Evolutionary conservation across 2,888 invertebrate species (phyloP).

Genomic region (Chrysolina americana): DNA sequence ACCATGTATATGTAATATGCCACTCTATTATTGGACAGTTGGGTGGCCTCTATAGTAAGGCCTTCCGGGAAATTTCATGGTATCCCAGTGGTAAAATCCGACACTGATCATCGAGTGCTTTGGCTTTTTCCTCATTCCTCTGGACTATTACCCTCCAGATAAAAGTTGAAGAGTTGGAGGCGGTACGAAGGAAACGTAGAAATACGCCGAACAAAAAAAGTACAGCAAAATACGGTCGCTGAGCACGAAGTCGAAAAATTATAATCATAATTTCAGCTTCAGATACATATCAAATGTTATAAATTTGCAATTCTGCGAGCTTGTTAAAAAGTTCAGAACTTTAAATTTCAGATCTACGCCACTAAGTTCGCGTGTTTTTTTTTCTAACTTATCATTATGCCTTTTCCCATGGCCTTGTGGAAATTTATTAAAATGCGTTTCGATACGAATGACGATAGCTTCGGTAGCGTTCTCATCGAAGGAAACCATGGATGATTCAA

Average conservation of each 20-base stretch:
- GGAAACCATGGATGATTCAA: constrained; percentile 53
- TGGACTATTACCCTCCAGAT: not conserved
- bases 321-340: constrained; percentile 59
- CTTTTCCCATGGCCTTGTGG: constrained; percentile 61
- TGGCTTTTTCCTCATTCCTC: not conserved
- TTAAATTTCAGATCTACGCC: constrained; percentile 60
- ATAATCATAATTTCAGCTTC: constrained; percentile 65
- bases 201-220: constrained; percentile 49
- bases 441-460: constrained; percentile 54
- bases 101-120: too few relatives aligned
- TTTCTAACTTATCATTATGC: constrained; percentile 59
- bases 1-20: too few relatives aligned
- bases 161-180: constrained; percentile 1
- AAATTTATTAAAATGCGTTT: constrained; percentile 57
- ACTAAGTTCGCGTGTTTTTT: constrained; percentile 57
- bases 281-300: constrained; percentile 67
- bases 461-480: constrained; percentile 52
- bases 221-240: constrained; percentile 57
- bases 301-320: constrained; percentile 64
- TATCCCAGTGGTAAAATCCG: too few relatives aligned
- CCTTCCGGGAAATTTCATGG: too few relatives aligned
- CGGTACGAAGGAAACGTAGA: constrained; percentile 35
- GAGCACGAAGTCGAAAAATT: constrained; percentile 64
- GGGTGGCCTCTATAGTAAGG: too few relatives aligned
- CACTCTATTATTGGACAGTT: too few relatives aligned